Conservation (phyloP, 2,888 invertebrate species). For the Tinea pellionella region DNA sequence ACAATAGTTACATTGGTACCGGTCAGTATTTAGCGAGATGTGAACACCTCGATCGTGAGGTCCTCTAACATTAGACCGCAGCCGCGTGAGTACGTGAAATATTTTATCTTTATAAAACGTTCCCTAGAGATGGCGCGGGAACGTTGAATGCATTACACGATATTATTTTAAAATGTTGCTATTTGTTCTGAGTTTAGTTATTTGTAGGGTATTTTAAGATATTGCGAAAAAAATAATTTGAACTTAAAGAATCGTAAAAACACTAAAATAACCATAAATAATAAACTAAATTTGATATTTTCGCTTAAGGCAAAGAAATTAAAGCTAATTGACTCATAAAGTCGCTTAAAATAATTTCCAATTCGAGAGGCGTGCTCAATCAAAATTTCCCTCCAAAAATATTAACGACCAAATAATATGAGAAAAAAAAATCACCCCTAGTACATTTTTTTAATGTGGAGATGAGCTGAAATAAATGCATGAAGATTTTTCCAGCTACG, state of each 20-base stretch:
- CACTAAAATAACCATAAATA: background rate
- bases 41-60: too few relatives aligned
- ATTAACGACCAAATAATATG: background rate
- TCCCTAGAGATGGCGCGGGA: too few relatives aligned
- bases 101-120: too few relatives aligned
- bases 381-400: background rate
- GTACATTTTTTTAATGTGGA: conserved; percentile 15
- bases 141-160: too few relatives aligned
- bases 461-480: conserved; percentile 48
- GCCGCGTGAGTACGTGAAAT: too few relatives aligned
- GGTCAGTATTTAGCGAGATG: too few relatives aligned
- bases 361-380: background rate
- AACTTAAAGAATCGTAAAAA: background rate
- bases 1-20: too few relatives aligned
- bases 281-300: background rate
- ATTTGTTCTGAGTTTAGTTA: too few relatives aligned
- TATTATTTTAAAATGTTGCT: too few relatives aligned
- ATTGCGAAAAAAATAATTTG: too few relatives aligned
- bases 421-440: conserved; percentile 1
- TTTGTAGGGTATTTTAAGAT: too few relatives aligned
- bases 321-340: background rate
- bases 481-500: conserved; percentile 48
- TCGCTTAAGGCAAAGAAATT: background rate
- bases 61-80: too few relatives aligned
- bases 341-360: background rate